A percentile compares a stretch with the other conserved stretches of the same genome.
Evolutionary conservation across 2,113 vertebrate genomes (phyloP).

Genomic region (Bothrops jararaca): DNA sequence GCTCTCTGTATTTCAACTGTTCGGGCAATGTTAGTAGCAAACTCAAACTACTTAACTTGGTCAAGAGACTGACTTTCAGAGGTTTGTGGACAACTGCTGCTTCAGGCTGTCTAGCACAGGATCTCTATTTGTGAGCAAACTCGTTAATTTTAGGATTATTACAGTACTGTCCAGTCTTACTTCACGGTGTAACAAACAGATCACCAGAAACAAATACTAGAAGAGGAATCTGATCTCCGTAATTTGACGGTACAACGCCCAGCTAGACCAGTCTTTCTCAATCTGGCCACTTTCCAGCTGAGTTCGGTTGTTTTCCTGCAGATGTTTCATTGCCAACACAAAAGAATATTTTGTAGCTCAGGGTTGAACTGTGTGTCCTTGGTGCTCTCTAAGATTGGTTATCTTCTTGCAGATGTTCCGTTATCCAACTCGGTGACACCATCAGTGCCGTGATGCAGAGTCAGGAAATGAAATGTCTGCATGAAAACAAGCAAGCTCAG

Average conservation of each 20-base stretch:
- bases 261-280: not conserved
- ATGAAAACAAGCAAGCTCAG: too few species aligned
- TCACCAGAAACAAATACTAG: not conserved
- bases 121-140: not conserved
- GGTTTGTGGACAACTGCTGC: not conserved
- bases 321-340: not conserved
- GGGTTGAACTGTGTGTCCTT: not conserved
- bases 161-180: not conserved
- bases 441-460: not conserved
- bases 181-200: not conserved
- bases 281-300: not conserved
- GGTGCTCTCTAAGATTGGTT: too few species aligned
- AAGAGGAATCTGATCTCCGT: conserved; percentile 25
- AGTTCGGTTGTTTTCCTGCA: not conserved
- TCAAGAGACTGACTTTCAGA: not conserved
- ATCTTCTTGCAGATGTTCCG: not conserved
- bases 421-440: not conserved
- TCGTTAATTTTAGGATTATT: not conserved
- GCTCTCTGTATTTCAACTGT: not conserved
- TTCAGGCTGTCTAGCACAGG: not conserved
- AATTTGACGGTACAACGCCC: not conserved
- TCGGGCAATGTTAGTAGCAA: too few species aligned
- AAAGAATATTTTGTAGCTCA: not conserved
- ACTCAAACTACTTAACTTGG: not conserved
- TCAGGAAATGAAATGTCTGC: not conserved